Percentiles rank a stretch among this genome's conserved stretches.
phyloP scores from a whole-genome alignment of 2,113 vertebrate genomes.

The Anolis carolinensis region DNA sequence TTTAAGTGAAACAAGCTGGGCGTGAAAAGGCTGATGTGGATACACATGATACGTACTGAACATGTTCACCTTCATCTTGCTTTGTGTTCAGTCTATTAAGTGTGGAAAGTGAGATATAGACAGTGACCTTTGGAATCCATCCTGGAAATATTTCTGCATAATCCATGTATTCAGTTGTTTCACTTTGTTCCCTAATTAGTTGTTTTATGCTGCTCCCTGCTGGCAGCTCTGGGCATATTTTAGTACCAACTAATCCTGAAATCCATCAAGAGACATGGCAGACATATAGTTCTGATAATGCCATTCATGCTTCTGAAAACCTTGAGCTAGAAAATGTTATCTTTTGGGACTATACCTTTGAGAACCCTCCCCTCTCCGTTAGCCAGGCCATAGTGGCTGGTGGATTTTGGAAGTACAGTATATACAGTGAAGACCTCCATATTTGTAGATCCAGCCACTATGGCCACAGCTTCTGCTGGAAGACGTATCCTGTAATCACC shows the following conservation, averaged over 20 bases:
- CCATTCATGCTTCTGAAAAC: background rate
- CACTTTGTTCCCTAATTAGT: background rate
- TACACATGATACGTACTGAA: background rate
- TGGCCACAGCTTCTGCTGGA: too few relatives aligned
- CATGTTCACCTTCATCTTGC: background rate
- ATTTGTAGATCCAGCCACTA: too few relatives aligned
- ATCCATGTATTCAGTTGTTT: too few relatives aligned
- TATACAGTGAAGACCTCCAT: too few relatives aligned
- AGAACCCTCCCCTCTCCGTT: too few relatives aligned
- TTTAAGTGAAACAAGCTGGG: slow-evolving; percentile 48
- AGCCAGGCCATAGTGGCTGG: too few relatives aligned
- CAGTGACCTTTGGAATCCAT: background rate
- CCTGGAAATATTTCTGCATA: background rate
- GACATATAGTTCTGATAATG: background rate
- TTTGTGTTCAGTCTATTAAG: background rate
- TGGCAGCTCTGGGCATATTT: background rate
- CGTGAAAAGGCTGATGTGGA: background rate
- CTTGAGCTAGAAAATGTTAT: too few relatives aligned
- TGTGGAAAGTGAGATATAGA: background rate
- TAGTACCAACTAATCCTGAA: background rate
- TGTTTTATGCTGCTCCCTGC: background rate
- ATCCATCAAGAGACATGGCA: background rate
- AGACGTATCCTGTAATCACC: background rate
- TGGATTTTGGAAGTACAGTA: too few relatives aligned
- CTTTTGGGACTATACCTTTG: too few relatives aligned